Base-by-base conservation (phyloP, 2,113 vertebrate genomes). In the Numenius arquata region DNA sequence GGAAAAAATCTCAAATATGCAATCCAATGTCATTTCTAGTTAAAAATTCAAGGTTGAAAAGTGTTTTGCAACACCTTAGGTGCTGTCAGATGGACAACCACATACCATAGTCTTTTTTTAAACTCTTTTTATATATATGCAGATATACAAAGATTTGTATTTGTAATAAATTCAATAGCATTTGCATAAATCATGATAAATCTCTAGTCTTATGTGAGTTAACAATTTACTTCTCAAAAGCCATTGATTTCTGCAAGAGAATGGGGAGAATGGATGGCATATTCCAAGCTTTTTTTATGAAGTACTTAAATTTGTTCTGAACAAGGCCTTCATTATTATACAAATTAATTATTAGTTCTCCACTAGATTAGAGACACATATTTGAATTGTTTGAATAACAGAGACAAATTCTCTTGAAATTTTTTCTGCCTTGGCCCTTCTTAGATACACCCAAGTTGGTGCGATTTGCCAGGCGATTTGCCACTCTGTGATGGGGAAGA, bases 21-120 rank as follows among this genome's bases (percentile, higher is more conserved):
- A 74, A 50, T 81, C 5, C 8, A 45, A 20, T n/a, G 18, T 0
- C 7, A 63, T 74, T 84, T 74, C 19, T 87, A 53, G 8, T 43
- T 40, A 50, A 85, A 81, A 71, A 38, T 27, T 22, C 36, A 55
- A 55, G 2, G 3, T 11, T 86, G 11, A 32, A 65, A 82, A 47
- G 2, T 16, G 2, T 34, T 91, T 81, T 75, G 3, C 12, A 40
- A 20, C 3, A 56, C 9, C 12, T 71, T 11, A 65, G 13, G 47
- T 61, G 7, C 3, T 68, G 8, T 56, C 14, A 72, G 55, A 75
- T 27, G 18, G 6, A 32, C 10, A 84, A 34, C 1, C 2, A 30
- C 50, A 58, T 6, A 41, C 1, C 4, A 40, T 3, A 40, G 5
- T 5, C 0, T 15, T 41, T 48, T 61, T 25, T 13, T 5, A 3